These are phyloP conservation scores for Intellagama lesueurii DNA, from an alignment of 2,797 vertebrate genomes.

Conservation along the genomic window DNA sequence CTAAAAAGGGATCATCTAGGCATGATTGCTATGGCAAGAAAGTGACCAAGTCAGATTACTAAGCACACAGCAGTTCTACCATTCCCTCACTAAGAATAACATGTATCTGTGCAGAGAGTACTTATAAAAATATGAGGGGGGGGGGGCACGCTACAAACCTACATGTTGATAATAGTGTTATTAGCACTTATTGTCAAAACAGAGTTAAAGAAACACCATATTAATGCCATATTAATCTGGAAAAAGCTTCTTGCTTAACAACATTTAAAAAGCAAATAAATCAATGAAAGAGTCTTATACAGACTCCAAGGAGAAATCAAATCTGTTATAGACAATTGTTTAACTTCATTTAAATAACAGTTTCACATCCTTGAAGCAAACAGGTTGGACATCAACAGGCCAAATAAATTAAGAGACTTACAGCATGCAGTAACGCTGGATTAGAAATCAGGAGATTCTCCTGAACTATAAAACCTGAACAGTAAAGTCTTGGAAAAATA, in stretches of 20 bases:
- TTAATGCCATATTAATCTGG: too few relatives aligned
- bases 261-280: constrained; percentile 15
- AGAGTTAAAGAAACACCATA: constrained; percentile 33
- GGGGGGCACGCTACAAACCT: not conserved
- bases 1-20: not conserved
- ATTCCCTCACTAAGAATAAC: not conserved
- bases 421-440: not conserved
- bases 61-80: not conserved
- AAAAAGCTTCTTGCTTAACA: not conserved
- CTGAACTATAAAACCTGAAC: too few relatives aligned
- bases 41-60: not conserved
- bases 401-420: not conserved
- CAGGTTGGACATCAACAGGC: not conserved
- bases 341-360: not conserved
- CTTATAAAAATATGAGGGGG: not conserved
- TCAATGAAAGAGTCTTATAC: not conserved
- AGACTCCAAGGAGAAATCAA: not conserved
- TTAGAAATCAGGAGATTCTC: not conserved
- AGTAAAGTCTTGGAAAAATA: not conserved
- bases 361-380: not conserved
- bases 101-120: not conserved
- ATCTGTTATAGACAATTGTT: not conserved
- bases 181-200: constrained; percentile 42
- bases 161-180: not conserved
- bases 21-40: too few relatives aligned